Percentiles rank a stretch among this genome's conserved stretches.
phyloP scores from a whole-genome alignment of 1,140 invertebrate genomes.

The Heliconius himera region DNA sequence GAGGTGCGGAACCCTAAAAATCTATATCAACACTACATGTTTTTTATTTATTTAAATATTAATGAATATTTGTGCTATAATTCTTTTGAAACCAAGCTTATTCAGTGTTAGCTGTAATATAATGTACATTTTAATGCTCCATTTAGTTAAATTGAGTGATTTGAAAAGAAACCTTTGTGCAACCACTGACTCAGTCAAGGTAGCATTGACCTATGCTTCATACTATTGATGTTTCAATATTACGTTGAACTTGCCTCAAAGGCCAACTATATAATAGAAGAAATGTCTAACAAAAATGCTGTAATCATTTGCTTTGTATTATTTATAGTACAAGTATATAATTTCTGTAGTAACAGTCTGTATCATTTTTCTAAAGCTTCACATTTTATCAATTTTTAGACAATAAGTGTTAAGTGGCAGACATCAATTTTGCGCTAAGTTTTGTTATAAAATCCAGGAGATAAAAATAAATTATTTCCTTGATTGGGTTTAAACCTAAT shows the following conservation, averaged over 20 bases:
- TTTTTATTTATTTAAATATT: not conserved
- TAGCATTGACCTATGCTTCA: conserved; percentile 14
- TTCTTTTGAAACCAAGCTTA: not conserved
- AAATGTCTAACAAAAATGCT: not conserved
- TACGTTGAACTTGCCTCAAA: conserved; percentile 8
- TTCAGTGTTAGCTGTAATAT: not conserved
- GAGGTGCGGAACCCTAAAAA: too few relatives aligned
- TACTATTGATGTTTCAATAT: conserved; percentile 9
- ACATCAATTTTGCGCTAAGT: too few relatives aligned
- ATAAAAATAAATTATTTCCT: too few relatives aligned
- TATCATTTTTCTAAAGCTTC: too few relatives aligned
- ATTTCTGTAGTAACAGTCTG: too few relatives aligned
- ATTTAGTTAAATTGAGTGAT: not conserved
- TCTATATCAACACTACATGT: not conserved
- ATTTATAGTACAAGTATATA: not conserved
- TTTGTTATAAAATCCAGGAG: too few relatives aligned
- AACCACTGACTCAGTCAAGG: not conserved
- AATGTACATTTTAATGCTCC: not conserved
- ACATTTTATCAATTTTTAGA: too few relatives aligned
- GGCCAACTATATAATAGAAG: conserved; percentile 1
- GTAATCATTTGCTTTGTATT: not conserved
- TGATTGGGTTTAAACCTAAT: too few relatives aligned
- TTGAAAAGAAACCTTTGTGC: conserved; percentile 11
- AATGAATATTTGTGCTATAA: not conserved
- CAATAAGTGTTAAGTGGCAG: too few relatives aligned